phyloP scores from a whole-genome alignment of 2,888 invertebrate genomes.

The Cenopis cana region DNA sequence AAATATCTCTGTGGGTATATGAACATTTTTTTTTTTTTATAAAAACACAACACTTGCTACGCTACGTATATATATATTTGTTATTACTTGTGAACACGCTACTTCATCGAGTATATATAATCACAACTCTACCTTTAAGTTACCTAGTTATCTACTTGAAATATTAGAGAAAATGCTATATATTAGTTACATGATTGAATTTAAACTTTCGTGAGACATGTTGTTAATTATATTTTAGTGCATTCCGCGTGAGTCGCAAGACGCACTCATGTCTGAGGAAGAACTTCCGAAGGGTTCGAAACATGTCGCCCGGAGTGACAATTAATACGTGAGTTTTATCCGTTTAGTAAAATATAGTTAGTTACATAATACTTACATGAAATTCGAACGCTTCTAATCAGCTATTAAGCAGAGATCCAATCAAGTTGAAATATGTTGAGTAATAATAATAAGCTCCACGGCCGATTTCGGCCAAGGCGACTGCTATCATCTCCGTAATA shows the following conservation, averaged over 20 bases:
- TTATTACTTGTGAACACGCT: constrained; percentile 52
- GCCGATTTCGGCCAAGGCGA: no score
- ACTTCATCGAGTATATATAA: constrained; percentile 31
- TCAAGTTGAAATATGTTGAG: constrained; percentile 14
- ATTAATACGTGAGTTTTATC: no score
- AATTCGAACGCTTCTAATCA: constrained; percentile 22
- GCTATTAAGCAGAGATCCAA: constrained; percentile 21
- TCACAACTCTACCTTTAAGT: constrained; percentile 43
- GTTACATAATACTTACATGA: no score
- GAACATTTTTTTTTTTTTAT: constrained; percentile 76
- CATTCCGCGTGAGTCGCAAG: no score
- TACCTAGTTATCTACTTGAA: background rate
- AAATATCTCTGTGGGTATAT: constrained; percentile 73
- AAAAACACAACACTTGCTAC: constrained; percentile 67
- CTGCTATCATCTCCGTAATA: no score
- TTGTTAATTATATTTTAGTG: no score
- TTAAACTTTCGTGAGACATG: no score
- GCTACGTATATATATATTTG: constrained; percentile 37
- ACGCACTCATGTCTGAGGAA: no score
- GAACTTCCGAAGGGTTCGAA: no score
- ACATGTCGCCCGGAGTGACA: no score
- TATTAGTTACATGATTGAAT: constrained; percentile 4
- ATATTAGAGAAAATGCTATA: constrained; percentile 23
- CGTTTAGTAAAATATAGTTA: no score
- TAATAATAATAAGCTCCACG: no score